These are phyloP conservation scores for Castor canadensis DNA, from an alignment of 2,113 vertebrate species.

Conservation along the genomic window DNA sequence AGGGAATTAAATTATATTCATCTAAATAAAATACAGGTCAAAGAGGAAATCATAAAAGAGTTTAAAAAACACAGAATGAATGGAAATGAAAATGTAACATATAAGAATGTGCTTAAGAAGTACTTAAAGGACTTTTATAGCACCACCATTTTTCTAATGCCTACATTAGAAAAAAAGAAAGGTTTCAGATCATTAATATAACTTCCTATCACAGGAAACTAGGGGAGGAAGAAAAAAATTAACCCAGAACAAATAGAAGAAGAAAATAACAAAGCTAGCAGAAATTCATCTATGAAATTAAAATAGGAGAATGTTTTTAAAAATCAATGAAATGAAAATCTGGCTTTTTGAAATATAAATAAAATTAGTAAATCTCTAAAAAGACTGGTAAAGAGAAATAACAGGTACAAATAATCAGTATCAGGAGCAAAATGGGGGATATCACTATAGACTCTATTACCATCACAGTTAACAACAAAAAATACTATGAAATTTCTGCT, in stretches of 20 bases:
- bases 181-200: neutral
- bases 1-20: neutral
- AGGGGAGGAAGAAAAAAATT: neutral
- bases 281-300: neutral
- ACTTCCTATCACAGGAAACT: neutral
- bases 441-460: no score
- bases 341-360: neutral
- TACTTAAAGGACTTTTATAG: neutral
- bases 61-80: neutral
- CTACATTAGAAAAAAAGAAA: neutral
- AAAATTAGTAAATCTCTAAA: neutral
- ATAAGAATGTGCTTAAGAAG: neutral
- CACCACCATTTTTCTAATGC: neutral
- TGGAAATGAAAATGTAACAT: neutral
- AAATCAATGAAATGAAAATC: no score
- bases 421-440: neutral
- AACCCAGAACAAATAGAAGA: neutral
- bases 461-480: neutral
- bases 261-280: neutral
- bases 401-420: neutral
- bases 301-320: no score
- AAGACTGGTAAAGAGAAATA: neutral
- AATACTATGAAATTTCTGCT: neutral
- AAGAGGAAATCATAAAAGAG: neutral
- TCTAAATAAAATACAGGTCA: neutral